Conservation (phyloP, 2,113 vertebrate species). For the Hemiscyllium ocellatum region DNA sequence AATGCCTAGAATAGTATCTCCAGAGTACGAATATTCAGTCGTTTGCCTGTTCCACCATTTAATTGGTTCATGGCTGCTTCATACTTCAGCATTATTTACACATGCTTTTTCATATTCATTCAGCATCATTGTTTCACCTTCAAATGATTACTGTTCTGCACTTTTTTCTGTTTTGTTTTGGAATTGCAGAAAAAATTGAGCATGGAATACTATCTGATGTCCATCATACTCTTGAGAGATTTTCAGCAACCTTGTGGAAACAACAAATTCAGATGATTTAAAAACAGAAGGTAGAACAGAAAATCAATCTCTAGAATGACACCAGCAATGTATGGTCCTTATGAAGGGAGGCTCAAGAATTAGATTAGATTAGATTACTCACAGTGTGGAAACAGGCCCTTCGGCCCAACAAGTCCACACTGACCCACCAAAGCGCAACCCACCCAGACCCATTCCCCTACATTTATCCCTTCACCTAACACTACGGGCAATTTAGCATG, state of each 20-base stretch:
- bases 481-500: too few relatives aligned
- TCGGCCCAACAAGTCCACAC: too few relatives aligned
- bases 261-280: not conserved
- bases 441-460: too few relatives aligned
- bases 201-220: not conserved
- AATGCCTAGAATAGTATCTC: not conserved
- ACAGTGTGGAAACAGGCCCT: too few relatives aligned
- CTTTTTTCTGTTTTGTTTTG: not conserved
- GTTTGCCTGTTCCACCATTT: not conserved
- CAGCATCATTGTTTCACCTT: not conserved
- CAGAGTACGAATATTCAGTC: not conserved
- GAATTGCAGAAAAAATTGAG: not conserved
- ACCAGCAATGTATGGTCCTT: not conserved
- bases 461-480: too few relatives aligned
- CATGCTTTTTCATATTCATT: not conserved
- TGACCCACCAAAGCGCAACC: too few relatives aligned
- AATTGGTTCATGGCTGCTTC: not conserved
- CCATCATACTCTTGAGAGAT: not conserved
- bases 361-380: too few relatives aligned
- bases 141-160: not conserved
- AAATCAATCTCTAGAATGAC: not conserved
- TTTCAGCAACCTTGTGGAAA: not conserved
- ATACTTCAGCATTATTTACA: not conserved
- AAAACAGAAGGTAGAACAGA: not conserved
- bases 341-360: not conserved